Base-by-base conservation (phyloP, 2,113 vertebrate species). In the Dasyornis broadbenti region DNA sequence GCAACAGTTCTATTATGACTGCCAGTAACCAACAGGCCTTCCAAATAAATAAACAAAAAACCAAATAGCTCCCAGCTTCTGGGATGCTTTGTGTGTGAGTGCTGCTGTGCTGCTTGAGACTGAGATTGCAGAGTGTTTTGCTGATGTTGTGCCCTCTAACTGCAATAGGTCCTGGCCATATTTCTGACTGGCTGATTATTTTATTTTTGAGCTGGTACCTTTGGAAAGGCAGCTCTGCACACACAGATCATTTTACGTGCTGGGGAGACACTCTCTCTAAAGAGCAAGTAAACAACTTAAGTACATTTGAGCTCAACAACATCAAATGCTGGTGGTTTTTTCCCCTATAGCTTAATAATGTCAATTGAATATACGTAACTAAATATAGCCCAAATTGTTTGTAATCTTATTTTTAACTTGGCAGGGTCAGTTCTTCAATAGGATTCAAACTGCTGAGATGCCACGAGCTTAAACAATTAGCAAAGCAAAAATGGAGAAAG, bases 381-480 rank as follows among this genome's bases (percentile, higher is more conserved):
- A 83, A 96, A 77, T 35, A 77, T 23, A 75, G 50, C 50, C n/a
- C 50, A 80, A 92, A 90, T 90, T 80, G 84, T 21, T 27, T 50
- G 21, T 78, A 93, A 96, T 64, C 82, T 92, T 56, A 89, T 94
- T 92, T 70, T 66, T 54, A 81, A 83, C 54, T 92, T 89, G 49
- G 82, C 76, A 63, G 47, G 68, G 86, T 78, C 89, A 93, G 63
- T 83, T 83, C 80, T 80, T 42, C 90, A 73, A 54, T 1, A 83
- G 68, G 71, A 92, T 90, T 80, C 79, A 35, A 47, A 86, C 70
- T 35, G n/a, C 80, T 80, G 79, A 93, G 63, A 94, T 52, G 27
- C 50, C 61, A 77, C 2, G 4, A 93, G 83, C 86, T 78, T 59
- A 42, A 93, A 90, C 59, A 94, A 96, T 88, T 82, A 95, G 72